Conservation (phyloP, 2,888 invertebrate species). For the Chrysotoxum bicinctum region DNA sequence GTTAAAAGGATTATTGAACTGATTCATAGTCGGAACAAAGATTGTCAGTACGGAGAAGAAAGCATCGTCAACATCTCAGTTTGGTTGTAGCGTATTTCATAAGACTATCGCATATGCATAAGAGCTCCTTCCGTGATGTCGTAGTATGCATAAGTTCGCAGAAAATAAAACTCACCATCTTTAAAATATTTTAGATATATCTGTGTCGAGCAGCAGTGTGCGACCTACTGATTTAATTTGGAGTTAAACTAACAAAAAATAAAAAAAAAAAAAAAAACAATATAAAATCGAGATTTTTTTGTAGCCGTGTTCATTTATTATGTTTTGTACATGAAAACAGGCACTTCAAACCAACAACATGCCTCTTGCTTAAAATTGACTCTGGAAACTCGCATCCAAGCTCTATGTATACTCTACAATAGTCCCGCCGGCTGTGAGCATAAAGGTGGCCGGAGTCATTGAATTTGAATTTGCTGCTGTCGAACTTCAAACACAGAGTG, state of each 20-base stretch:
- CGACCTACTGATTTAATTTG: not conserved
- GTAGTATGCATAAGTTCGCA: too few relatives aligned
- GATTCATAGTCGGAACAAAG: too few relatives aligned
- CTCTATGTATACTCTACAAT: not conserved
- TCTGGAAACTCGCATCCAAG: constrained; percentile 33
- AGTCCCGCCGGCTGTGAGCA: not conserved
- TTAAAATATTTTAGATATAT: too few relatives aligned
- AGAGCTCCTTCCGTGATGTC: too few relatives aligned
- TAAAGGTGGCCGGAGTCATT: constrained; percentile 37
- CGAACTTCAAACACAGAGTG: constrained; percentile 42
- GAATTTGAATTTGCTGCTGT: constrained; percentile 68
- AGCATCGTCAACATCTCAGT: too few relatives aligned
- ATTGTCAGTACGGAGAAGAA: too few relatives aligned
- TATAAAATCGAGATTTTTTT: not conserved
- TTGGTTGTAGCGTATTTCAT: too few relatives aligned
- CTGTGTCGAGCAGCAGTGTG: not conserved
- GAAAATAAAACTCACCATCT: too few relatives aligned
- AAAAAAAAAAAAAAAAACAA: not conserved
- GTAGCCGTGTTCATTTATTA: constrained; percentile 7
- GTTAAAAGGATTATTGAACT: too few relatives aligned
- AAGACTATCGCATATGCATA: too few relatives aligned
- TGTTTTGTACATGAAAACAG: constrained; percentile 46
- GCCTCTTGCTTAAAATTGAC: constrained; percentile 45
- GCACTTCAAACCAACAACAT: constrained; percentile 42
- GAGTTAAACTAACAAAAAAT: not conserved